Percentiles rank a stretch among this genome's conserved stretches.
phyloP scores from a whole-genome alignment of 2,113 vertebrate species.

The Narcine bancroftii region DNA sequence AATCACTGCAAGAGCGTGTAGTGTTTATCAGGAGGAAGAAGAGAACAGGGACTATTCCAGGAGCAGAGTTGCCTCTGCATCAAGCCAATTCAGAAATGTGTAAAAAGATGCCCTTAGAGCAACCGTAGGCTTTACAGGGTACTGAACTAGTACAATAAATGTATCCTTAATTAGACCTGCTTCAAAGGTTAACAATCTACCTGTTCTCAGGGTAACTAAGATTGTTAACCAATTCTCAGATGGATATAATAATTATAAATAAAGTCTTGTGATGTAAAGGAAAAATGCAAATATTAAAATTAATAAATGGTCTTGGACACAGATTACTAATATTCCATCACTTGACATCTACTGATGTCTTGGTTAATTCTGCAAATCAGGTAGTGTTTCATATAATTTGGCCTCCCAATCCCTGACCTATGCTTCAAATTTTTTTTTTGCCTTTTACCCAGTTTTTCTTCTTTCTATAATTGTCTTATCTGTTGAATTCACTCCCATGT shows the following conservation, averaged over 20 bases:
- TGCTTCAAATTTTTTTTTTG: neutral
- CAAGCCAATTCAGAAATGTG: conserved; percentile 50
- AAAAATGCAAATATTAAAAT: neutral
- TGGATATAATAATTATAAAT: neutral
- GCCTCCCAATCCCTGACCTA: neutral
- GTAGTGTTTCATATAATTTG: neutral
- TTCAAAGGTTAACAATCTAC: neutral
- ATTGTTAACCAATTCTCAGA: neutral
- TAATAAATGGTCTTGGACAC: neutral
- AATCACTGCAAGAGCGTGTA: conserved; percentile 37
- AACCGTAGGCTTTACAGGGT: neutral
- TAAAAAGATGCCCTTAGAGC: conserved; percentile 43
- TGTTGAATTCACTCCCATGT: neutral
- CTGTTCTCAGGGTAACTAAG: neutral
- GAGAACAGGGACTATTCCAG: conserved; percentile 12
- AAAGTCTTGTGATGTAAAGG: neutral
- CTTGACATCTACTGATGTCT: neutral
- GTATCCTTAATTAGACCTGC: too few relatives aligned
- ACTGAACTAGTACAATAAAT: neutral
- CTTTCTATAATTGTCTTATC: neutral
- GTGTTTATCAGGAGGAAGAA: conserved; percentile 36
- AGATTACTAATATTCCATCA: neutral
- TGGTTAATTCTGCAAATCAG: neutral
- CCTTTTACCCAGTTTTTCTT: conserved; percentile 17
- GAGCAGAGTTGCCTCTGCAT: conserved; percentile 47